A percentile compares a stretch with the other conserved stretches of the same genome.
Conservation (phyloP, 2,797 vertebrate genomes). For the Podargus strigoides region DNA sequence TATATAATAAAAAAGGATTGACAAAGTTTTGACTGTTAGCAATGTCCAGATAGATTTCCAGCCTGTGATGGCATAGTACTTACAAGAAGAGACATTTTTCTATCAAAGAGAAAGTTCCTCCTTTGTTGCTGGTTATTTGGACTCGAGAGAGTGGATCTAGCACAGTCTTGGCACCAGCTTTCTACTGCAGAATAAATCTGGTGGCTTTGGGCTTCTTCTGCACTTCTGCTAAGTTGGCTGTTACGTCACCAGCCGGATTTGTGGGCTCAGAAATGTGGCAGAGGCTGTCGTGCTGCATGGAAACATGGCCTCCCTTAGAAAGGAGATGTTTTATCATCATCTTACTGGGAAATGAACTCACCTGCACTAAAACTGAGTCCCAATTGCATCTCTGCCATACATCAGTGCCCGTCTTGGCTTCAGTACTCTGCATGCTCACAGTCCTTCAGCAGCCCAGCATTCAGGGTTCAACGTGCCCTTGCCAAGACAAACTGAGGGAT, state of each 20-base stretch:
- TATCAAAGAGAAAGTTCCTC: background rate
- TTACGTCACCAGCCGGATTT: background rate
- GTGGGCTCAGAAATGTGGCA: background rate
- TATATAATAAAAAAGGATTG: background rate
- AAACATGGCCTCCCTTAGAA: background rate
- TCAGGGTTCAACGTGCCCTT: background rate
- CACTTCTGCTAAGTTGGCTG: background rate
- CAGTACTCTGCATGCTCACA: rapidly evolving
- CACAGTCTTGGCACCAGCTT: background rate
- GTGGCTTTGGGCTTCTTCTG: background rate
- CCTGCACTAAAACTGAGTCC: background rate
- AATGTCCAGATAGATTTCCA: background rate
- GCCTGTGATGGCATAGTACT: background rate
- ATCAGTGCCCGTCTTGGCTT: background rate
- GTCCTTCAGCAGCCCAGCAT: background rate
- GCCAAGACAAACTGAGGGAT: background rate
- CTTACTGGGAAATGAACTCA: background rate
- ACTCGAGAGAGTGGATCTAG: background rate
- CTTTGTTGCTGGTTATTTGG: background rate
- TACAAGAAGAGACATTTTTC: background rate
- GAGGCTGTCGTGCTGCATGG: background rate
- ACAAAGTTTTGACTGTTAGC: background rate
- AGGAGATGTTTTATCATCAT: background rate
- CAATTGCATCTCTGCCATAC: background rate
- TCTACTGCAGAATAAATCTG: background rate